Base-by-base conservation (phyloP, 2,797 vertebrate genomes). In the Rhabdophis nuchalis region DNA sequence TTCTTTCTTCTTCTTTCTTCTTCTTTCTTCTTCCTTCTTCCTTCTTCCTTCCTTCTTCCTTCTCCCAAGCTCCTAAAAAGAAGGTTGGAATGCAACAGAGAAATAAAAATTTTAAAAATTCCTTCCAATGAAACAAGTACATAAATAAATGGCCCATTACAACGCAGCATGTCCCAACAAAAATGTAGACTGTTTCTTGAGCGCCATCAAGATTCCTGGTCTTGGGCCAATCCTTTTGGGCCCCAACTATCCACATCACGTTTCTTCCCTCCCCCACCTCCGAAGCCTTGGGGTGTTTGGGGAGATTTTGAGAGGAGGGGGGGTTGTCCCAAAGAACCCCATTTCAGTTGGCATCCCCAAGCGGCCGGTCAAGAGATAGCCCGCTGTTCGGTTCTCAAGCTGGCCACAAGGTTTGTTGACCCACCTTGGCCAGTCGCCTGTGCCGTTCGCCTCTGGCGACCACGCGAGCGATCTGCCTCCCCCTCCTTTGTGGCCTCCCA, bases 351-450 rank as follows among this genome's bases (percentile, higher is more conserved):
- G 27, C 57, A 54, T 93, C 92, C 27, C 27, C 3, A 85, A 92
- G 91, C 54, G 89, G 61, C 92, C 61, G 92, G 92, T 92, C 85
- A 3, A 87, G 61, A 46, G 92, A 32, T 61, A 50, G 1, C 94
- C 94, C 92, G 72, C 25, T 87, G 58, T 92, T 93, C 46, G 20
- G 64, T 93, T 92, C 94, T 92, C 61, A 92, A 94, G 94, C 29
- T 82, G 36, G 94, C 93, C 91, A 5, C 88, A 92, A 95, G 68
- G 91, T 95, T 91, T 87, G 93, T 93, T 95, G 96, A 95, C 94
- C 96, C 87, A 57, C 94, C 6, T 96, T 97, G 96, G 96, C 95
- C 93, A 68, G 86, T 56, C 95, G 96, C 94, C 96, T 93, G 93
- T 93, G 93, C 95, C 94, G 89, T 92, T 96, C 91, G 94, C 95